Percentiles rank a stretch among this genome's conserved stretches.
Conservation (phyloP, 2,888 invertebrate genomes). For the Euphydryas editha region DNA sequence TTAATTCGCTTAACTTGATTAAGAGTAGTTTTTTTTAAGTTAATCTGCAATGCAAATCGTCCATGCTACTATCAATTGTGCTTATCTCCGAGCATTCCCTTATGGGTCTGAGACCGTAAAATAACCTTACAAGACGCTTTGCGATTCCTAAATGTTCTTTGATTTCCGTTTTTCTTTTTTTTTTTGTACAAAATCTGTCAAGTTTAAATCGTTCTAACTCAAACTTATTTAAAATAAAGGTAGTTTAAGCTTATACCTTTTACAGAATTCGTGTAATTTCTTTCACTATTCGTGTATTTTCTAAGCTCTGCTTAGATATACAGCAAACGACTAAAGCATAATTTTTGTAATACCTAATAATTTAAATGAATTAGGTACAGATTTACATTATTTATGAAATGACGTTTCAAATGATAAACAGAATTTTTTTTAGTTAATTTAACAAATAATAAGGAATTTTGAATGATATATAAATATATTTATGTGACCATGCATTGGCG, state of each 20-base stretch:
- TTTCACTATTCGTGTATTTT: background rate
- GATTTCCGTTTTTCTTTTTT: background rate
- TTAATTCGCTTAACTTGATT: conserved; percentile 36
- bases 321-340: no score
- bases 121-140: conserved; percentile 18
- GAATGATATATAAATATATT: no score
- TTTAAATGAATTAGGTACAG: no score
- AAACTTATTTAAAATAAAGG: background rate
- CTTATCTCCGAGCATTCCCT: conserved; percentile 39
- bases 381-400: no score
- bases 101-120: conserved; percentile 27
- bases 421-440: no score
- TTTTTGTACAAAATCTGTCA: background rate
- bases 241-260: background rate
- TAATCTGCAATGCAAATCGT: conserved; percentile 44
- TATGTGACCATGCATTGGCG: no score
- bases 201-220: background rate
- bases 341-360: no score
- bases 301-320: background rate
- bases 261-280: background rate
- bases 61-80: conserved; percentile 35
- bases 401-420: no score
- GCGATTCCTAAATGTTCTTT: conserved; percentile 25
- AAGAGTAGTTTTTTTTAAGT: conserved; percentile 40
- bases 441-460: no score